Evolutionary conservation across 2,797 vertebrate genomes (phyloP), one percentile per base, ranked within the genome.

Genomic region (Pachyuromys duprasi): DNA sequence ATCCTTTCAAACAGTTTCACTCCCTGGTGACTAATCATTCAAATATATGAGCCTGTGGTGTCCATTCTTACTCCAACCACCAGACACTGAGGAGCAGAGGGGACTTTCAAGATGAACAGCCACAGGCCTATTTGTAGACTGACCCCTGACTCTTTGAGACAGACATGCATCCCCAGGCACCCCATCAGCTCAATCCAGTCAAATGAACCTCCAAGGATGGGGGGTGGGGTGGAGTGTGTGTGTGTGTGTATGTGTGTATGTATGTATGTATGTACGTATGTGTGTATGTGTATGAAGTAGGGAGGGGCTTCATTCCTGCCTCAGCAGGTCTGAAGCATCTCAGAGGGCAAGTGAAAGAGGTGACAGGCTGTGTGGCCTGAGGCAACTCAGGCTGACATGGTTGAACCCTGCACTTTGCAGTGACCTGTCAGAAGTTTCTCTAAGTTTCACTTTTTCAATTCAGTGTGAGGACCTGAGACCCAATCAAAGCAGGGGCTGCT

Each of bases 301-400:
- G 82, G 28, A 49, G 2, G 0, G 42, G 45, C 31, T 70, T 1
- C 3, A 0, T 14, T 11, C 78, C 45, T 26, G 49, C 33, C 69
- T 36, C 20, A 45, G n/a, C 42, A 49, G 17, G 67, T 45, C 65
- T 24, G n/a, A 2, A 63, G 69, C 6, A 74, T 11, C 36, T 22
- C 4, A 17, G 42, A 55, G 22, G 13, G 2, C 55, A 86, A 4
- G 12, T 0, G 60, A 20, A 28, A 24, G 33, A 45, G 18, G 87
- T 8, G 4, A 31, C 0, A 24, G 60, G 67, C 3, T 0, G 76
- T 0, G 2, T 1, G 17, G 24, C 3, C 39, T 18, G 49, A 60
- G 57, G 14, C 55, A 57, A 57, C 55, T 57, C 55, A 57, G 55
- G 55, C 14, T 5, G 76, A 3, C 11, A 18, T 8, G 28, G 72